phyloP scores from a whole-genome alignment of 2,888 invertebrate genomes.

The Catocala nupta region DNA sequence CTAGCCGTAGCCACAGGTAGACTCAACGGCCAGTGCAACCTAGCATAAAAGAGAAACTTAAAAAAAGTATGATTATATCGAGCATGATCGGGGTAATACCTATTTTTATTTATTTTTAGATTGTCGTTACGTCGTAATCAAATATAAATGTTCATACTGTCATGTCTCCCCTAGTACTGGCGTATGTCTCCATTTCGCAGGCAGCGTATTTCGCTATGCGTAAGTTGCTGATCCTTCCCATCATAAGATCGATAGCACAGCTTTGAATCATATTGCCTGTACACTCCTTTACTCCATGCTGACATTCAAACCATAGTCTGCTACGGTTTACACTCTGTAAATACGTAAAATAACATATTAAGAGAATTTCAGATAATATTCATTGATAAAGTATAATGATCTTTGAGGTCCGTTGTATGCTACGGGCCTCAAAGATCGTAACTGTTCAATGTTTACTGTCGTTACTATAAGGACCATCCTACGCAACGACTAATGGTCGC shows the following conservation, averaged over 20 bases:
- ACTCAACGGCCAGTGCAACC: too few species aligned
- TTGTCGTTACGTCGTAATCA: background rate
- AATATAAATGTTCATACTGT: constrained; percentile 48
- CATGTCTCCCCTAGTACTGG: constrained; percentile 67
- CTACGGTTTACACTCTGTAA: constrained; percentile 69
- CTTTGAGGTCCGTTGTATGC: too few species aligned
- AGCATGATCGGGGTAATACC: too few species aligned
- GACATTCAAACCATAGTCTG: constrained; percentile 85
- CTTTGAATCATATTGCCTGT: constrained; percentile 89
- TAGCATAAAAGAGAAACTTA: too few species aligned
- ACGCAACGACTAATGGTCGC: too few species aligned
- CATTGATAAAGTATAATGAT: background rate
- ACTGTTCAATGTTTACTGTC: too few species aligned
- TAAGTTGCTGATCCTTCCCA: constrained; percentile 49
- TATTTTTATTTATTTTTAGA: too few species aligned
- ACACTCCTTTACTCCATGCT: constrained; percentile 89
- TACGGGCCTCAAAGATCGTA: too few species aligned
- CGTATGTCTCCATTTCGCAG: constrained; percentile 83
- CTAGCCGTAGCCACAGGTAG: too few species aligned
- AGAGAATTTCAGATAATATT: background rate
- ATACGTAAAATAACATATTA: constrained; percentile 9
- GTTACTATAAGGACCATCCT: too few species aligned
- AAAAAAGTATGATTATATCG: too few species aligned
- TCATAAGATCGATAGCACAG: constrained; percentile 82
- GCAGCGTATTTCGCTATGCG: constrained; percentile 76